Base-by-base conservation (phyloP, 92 coral and sea anemone species). In the Metridium senile region DNA sequence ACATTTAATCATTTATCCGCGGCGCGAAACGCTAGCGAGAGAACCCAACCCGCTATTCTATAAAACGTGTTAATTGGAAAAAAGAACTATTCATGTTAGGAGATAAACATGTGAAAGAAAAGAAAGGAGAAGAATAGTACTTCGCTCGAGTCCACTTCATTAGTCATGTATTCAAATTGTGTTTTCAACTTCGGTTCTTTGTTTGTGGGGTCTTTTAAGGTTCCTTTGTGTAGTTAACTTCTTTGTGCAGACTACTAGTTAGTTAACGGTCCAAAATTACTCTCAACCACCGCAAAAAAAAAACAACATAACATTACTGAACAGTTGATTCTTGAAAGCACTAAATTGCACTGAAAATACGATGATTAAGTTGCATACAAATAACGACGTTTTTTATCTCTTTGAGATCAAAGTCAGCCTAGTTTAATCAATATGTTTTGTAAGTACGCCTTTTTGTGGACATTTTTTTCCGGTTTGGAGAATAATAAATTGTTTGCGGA, bases 371-470 rank as follows among this genome's bases (percentile, higher is more conserved):
- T 58, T 51, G 20, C 18, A 51, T 33, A 73, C 54, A 23, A 33
- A 30, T 51, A 58, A 28, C 28, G 78, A 56, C 78, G 33, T 73
- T 33, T 71, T 59, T 73, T 73, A 73, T 73, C 78, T 51, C 20
- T 73, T 58, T 73, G 10, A 31, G 10, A 73, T 73, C 78, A 27
- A 57, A 63, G 56, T 30, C 26, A 58, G 68, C 57, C 58, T 26
- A 7, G 66, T 73, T 73, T 73, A 73, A 58, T 73, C 78, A 35
- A 56, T 58, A 51, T 33, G 47, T 28, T 73, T 21, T 23, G 26
- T 33, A 58, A 73, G 68, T 61, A 66, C 65, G 76, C 65, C 46
- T 58, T 58, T 73, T 57, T 22, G 28, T 49, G 47, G 23, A 39
- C 58, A 32, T 45, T 33, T 73, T 73, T 73, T 73, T 58, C 78